Base-by-base conservation (phyloP, 2,113 vertebrate species). In the Vulpes lagopus region DNA sequence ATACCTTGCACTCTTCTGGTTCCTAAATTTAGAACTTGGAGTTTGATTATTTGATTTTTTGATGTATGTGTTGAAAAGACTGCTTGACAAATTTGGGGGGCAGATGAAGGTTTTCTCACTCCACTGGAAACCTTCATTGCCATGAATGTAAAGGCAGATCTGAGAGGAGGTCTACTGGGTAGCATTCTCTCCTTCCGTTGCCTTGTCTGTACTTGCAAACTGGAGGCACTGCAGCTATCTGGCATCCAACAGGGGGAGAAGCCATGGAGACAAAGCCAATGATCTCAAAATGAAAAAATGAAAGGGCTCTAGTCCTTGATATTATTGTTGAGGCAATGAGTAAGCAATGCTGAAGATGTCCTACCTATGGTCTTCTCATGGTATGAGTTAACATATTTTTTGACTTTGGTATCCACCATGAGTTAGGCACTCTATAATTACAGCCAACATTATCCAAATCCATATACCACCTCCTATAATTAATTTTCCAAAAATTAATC, bases 31-130 rank as follows among this genome's bases (percentile, higher is more conserved):
- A 82, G 38, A 82, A 14, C 8, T 64, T 85, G 12, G 16, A 82
- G 38, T 86, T 74, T n/a, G 73, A 51, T 86, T 95, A 86, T 59
- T 86, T 74, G 32, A 86, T 38, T 30, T 57, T 80, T 79, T 69
- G 9, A 49, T 76, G 9, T 76, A 27, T 7, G 9, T 65, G 64
- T 89, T 78, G 78, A 43, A 71, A 89, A 92, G 73, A 4, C 25
- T 82, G 38, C 59, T 49, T 67, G 60, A 22, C 22, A 87, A 81
- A 88, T 69, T 78, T 49, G 35, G 20, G n/a, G 35, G 82, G 9
- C 9, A 76, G 43, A 55, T 49, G 22, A 76, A 83, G 35, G 35
- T 49, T 62, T 83, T 80, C 91, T 49, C 51, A 86, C 35, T 35
- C 16, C 11, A 55, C 10, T 8, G 8, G 65, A 62, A 55, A 79